A percentile compares a stretch with the other conserved stretches of the same genome.
Conservation (phyloP, 1,140 invertebrate genomes). For the Drosophila ercepeae region DNA sequence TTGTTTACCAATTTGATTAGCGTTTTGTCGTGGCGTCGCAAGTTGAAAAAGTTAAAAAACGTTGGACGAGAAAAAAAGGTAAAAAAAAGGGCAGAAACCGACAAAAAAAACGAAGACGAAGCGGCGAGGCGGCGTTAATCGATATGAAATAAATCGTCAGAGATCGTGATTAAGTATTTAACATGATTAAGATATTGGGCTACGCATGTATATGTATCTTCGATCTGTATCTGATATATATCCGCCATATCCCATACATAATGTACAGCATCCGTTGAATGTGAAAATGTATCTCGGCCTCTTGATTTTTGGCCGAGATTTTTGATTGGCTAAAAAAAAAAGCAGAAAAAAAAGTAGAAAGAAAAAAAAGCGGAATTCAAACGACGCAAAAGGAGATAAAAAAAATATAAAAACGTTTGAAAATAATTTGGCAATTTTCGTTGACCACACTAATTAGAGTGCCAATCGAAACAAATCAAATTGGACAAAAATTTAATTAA, state of each 20-base stretch:
- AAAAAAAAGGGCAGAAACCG: not conserved
- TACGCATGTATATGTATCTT: constrained; percentile 62
- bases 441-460: constrained; percentile 34
- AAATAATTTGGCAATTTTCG: constrained; percentile 30
- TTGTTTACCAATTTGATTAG: constrained; percentile 59
- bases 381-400: not conserved
- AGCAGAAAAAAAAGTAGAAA: constrained; percentile 9
- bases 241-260: not conserved
- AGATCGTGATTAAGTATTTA: constrained; percentile 70
- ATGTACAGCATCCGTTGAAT: not conserved
- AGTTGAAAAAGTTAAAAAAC: constrained; percentile 26
- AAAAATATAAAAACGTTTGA: constrained; percentile 22
- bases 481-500: constrained; percentile 6
- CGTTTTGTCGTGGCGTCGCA: constrained; percentile 35
- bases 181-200: constrained; percentile 71
- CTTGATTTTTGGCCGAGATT: constrained; percentile 16
- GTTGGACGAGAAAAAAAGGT: too few species aligned
- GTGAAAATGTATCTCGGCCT: not conserved
- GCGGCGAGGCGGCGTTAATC: constrained; percentile 49
- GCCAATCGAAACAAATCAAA: constrained; percentile 40
- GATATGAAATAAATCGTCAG: constrained; percentile 63
- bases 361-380: too few species aligned
- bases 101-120: constrained; percentile 13
- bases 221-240: not conserved
- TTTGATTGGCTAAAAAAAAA: constrained; percentile 16